phyloP scores from a whole-genome alignment of 2,113 vertebrate genomes.

The Hemibagrus wyckioides region DNA sequence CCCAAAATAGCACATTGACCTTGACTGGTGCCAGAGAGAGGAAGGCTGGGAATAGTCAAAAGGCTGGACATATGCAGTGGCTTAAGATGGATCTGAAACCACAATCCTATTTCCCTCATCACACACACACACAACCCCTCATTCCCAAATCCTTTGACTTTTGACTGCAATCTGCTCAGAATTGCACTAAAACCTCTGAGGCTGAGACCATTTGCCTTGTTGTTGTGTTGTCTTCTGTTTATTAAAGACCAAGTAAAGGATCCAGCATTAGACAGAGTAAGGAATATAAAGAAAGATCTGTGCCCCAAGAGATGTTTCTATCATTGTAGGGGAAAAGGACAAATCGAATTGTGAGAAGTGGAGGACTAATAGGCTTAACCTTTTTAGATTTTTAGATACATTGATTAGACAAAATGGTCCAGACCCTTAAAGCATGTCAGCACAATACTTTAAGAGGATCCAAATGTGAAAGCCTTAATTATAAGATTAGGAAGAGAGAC shows the following conservation, averaged over 20 bases:
- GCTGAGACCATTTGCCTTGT: constrained; percentile 46
- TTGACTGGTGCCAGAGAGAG: not conserved
- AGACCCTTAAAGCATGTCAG: constrained; percentile 51
- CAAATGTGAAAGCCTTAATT: constrained; percentile 64
- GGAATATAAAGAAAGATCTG: constrained; percentile 2
- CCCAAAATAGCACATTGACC: constrained; percentile 43
- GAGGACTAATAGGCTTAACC: constrained; percentile 42
- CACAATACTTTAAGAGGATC: constrained; percentile 53
- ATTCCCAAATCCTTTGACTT: constrained; percentile 39
- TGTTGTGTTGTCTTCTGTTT: constrained; percentile 57
- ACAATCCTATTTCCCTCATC: constrained; percentile 47
- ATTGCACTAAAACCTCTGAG: constrained; percentile 53
- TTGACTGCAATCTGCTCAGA: constrained; percentile 49
- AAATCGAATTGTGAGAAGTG: constrained; percentile 43
- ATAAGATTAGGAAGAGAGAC: constrained; percentile 40
- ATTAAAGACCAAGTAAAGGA: constrained; percentile 66
- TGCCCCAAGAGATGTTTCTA: constrained; percentile 12
- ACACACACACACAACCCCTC: not conserved
- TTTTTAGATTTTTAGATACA: constrained; percentile 69
- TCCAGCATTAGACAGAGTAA: constrained; percentile 43
- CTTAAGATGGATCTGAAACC: constrained; percentile 62
- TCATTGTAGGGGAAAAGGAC: constrained; percentile 22
- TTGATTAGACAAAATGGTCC: constrained; percentile 62
- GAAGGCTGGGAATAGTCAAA: not conserved
- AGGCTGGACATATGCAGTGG: constrained; percentile 51